Conservation (phyloP, 2,888 invertebrate genomes). For the Ophioninae sp. region DNA sequence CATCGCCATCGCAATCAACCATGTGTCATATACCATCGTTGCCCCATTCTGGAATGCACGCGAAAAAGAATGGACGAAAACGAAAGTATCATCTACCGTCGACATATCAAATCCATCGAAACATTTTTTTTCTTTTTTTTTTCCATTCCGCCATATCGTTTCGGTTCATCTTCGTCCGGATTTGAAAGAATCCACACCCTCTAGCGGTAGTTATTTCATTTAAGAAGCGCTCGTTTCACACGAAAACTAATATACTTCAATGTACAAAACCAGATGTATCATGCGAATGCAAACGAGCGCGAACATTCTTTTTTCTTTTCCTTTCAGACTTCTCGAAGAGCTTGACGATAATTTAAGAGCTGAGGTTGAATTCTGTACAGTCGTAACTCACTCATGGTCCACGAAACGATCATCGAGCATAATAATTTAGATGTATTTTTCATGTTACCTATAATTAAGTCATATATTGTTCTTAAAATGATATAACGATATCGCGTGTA, state of each 20-base stretch:
- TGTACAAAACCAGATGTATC: slow-evolving; percentile 50
- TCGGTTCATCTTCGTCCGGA: slow-evolving; percentile 19
- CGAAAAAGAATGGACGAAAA: slow-evolving; percentile 40
- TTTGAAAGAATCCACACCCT: slow-evolving; percentile 5
- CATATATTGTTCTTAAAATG: slow-evolving; percentile 57
- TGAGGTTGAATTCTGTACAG: slow-evolving; percentile 50
- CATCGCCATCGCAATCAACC: slow-evolving; percentile 58
- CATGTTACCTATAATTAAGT: slow-evolving; percentile 62
- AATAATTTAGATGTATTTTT: slow-evolving; percentile 65
- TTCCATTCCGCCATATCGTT: slow-evolving; percentile 19
- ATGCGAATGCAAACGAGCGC: slow-evolving; percentile 24
- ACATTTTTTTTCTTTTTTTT: slow-evolving; percentile 50
- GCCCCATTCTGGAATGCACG: slow-evolving; percentile 39
- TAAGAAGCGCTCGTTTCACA: slow-evolving; percentile 2
- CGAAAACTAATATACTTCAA: slow-evolving; percentile 35
- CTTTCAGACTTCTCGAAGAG: slow-evolving; percentile 19
- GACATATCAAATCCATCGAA: slow-evolving; percentile 68
- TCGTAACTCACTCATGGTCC: slow-evolving; percentile 39
- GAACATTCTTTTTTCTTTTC: slow-evolving; percentile 1
- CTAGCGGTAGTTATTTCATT: slow-evolving; percentile 21
- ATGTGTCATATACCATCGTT: slow-evolving; percentile 57
- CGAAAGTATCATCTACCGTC: slow-evolving; percentile 66
- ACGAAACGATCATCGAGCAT: slow-evolving; percentile 38
- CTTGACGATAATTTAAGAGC: slow-evolving; percentile 27
- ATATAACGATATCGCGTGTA: slow-evolving; percentile 66